Evolutionary conservation across 2,888 invertebrate species (phyloP).

Genomic region (Ecliptopera silaceata): DNA sequence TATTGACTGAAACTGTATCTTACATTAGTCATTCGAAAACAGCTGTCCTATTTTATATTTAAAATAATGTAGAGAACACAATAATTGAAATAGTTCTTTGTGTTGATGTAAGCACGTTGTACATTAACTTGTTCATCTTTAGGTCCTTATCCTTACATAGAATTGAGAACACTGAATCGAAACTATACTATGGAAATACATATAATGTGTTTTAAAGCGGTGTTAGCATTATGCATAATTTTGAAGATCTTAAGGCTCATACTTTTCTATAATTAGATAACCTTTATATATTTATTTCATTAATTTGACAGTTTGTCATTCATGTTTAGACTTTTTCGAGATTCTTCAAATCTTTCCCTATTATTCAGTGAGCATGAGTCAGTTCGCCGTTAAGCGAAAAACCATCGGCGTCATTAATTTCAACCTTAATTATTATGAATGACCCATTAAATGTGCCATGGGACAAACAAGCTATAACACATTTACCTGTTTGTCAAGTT

Average conservation of each 20-base stretch:
- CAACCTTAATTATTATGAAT: conserved; percentile 11
- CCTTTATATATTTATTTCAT: too few species aligned
- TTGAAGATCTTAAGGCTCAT: too few species aligned
- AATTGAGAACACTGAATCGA: too few species aligned
- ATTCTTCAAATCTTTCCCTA: background rate
- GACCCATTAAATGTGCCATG: conserved; percentile 15
- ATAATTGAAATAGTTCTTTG: background rate
- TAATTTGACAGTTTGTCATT: too few species aligned
- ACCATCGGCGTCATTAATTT: conserved; percentile 1
- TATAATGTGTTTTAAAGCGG: background rate
- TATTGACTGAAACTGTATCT: conserved; percentile 17
- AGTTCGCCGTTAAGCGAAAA: background rate
- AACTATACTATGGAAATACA: too few species aligned
- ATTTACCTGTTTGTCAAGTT: conserved; percentile 22
- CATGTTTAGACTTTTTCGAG: too few species aligned
- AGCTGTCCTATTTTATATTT: conserved; percentile 1
- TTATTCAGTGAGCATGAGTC: conserved; percentile 7
- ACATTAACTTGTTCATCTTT: background rate
- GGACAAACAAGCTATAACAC: conserved; percentile 14
- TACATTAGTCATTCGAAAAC: conserved; percentile 19
- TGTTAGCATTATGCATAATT: too few species aligned
- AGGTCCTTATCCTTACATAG: too few species aligned
- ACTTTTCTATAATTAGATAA: too few species aligned
- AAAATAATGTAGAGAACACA: background rate
- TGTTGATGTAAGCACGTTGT: background rate